A percentile compares a stretch with the other conserved stretches of the same genome.
These are phyloP conservation scores for Pantherophis alleghaniensis DNA, from an alignment of 2,797 vertebrate species.

Conservation along the genomic window DNA sequence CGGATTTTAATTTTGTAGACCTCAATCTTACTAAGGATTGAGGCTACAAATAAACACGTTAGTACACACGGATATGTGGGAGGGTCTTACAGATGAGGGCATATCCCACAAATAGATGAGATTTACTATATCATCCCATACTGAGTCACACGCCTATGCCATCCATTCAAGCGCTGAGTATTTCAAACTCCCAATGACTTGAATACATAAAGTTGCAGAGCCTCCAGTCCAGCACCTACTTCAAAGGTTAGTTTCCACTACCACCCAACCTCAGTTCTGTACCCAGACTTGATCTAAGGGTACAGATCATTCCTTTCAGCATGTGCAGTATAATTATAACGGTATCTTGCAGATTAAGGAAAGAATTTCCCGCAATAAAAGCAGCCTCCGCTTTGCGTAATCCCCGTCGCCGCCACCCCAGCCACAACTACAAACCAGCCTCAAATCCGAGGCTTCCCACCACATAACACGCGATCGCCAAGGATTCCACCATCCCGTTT, in stretches of 20 bases:
- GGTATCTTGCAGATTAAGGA: not conserved
- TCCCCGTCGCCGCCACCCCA: not conserved
- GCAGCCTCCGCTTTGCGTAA: not conserved
- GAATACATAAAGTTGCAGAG: not conserved
- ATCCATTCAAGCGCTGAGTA: not conserved
- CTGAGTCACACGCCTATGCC: not conserved
- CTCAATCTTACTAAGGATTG: not conserved
- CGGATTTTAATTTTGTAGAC: not conserved
- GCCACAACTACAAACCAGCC: too few relatives aligned
- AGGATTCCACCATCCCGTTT: too few relatives aligned
- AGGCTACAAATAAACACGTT: not conserved
- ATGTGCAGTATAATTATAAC: not conserved
- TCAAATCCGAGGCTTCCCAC: not conserved
- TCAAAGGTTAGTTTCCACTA: not conserved
- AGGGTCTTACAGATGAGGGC: not conserved
- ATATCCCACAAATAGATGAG: not conserved
- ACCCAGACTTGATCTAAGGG: not conserved
- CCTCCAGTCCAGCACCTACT: not conserved
- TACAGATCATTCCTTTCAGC: not conserved
- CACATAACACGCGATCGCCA: not conserved
- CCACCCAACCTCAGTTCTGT: not conserved
- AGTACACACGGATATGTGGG: not conserved
- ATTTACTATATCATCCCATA: not conserved
- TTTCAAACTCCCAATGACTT: not conserved
- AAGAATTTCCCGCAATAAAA: not conserved